Percentiles rank a stretch among this genome's conserved stretches.
Conservation (phyloP, 2,797 vertebrate genomes). For the Coregonus ussuriensis region DNA sequence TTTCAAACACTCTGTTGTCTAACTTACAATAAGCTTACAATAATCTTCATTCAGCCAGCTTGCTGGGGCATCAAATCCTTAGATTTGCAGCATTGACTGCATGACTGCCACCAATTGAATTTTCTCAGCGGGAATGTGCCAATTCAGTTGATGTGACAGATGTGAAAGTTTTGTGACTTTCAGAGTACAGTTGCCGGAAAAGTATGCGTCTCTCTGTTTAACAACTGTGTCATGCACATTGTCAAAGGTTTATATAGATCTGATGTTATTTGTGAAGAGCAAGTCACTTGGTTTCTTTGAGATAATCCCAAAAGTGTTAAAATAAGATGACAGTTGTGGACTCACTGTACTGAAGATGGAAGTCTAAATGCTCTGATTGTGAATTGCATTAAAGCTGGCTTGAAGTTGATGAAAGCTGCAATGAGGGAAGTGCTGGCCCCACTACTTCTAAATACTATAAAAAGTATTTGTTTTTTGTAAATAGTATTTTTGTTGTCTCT, state of each 20-base stretch:
- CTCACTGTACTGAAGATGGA: too few relatives aligned
- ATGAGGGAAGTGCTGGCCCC: too few relatives aligned
- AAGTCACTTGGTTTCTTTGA: not conserved
- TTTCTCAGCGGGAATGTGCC: conserved; percentile 44
- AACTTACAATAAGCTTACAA: conserved; percentile 21
- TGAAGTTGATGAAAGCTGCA: too few relatives aligned
- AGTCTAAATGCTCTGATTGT: too few relatives aligned
- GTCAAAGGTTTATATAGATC: not conserved
- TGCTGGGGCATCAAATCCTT: conserved; percentile 31
- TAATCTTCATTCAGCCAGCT: conserved; percentile 40
- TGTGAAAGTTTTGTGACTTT: conserved; percentile 12
- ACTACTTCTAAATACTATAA: too few relatives aligned
- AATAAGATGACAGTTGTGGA: too few relatives aligned
- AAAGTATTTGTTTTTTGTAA: too few relatives aligned
- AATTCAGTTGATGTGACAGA: conserved; percentile 1
- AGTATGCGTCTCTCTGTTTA: too few relatives aligned
- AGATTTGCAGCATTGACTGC: conserved; percentile 28
- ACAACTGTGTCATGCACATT: not conserved
- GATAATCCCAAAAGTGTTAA: too few relatives aligned
- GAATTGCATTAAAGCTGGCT: too few relatives aligned
- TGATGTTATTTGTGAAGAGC: not conserved
- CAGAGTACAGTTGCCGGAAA: not conserved
- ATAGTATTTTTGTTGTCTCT: too few relatives aligned
- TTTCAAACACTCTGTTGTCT: not conserved
- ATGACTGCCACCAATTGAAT: conserved; percentile 46